A percentile compares a stretch with the other conserved stretches of the same genome.
phyloP scores from a whole-genome alignment of 2,888 invertebrate genomes.

The Melanargia galathea region DNA sequence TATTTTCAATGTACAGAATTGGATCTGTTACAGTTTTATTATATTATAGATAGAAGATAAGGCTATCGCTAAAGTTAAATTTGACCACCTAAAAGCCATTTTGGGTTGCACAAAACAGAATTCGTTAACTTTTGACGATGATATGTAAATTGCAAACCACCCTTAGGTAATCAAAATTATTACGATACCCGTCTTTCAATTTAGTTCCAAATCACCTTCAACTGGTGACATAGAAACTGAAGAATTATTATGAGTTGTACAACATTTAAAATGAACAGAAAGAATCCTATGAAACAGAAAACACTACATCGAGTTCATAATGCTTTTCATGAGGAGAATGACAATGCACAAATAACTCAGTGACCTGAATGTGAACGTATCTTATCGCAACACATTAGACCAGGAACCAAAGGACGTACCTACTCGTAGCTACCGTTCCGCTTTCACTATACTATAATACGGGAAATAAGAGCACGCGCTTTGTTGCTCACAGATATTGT shows the following conservation, averaged over 20 bases:
- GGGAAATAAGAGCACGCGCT: constrained; percentile 18
- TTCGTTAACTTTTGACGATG: too few species aligned
- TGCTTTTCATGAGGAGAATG: not conserved
- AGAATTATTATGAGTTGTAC: not conserved
- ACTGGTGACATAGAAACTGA: too few species aligned
- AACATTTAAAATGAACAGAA: not conserved
- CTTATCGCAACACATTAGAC: constrained; percentile 34
- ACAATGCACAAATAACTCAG: constrained; percentile 21
- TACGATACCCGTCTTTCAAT: too few species aligned
- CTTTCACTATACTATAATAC: constrained; percentile 30
- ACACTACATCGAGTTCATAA: constrained; percentile 11
- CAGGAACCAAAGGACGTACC: constrained; percentile 27
- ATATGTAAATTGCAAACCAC: too few species aligned
- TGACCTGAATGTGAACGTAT: constrained; percentile 36
- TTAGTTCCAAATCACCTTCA: too few species aligned
- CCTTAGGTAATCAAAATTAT: too few species aligned
- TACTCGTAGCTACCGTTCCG: constrained; percentile 25
- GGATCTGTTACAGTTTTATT: too few species aligned
- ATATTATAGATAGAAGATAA: too few species aligned
- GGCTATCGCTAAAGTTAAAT: too few species aligned
- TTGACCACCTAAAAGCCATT: too few species aligned
- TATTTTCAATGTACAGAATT: too few species aligned
- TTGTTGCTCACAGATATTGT: constrained; percentile 14
- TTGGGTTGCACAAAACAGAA: too few species aligned
- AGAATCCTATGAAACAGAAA: not conserved